phyloP scores from a whole-genome alignment of 2,113 vertebrate genomes.

The Pampusana beccarii region DNA sequence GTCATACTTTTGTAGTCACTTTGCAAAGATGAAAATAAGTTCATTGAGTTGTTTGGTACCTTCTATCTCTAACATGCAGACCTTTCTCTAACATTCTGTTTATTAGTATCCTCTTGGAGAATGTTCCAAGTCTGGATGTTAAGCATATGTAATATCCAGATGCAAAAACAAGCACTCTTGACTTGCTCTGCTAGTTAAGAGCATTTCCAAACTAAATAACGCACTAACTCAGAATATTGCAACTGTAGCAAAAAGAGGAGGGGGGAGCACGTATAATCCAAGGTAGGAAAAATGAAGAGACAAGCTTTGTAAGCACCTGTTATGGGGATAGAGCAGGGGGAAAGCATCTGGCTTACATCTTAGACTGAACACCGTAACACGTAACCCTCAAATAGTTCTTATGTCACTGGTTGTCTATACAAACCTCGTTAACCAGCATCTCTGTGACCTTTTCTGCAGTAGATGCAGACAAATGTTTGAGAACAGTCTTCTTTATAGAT shows the following conservation, averaged over 20 bases:
- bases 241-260: background rate
- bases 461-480: slow-evolving; percentile 46
- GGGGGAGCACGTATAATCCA: fast-evolving
- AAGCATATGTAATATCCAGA: slow-evolving; percentile 2
- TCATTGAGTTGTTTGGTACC: background rate
- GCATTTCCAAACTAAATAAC: slow-evolving; percentile 51
- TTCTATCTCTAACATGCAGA: background rate
- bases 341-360: background rate
- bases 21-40: background rate
- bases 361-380: background rate
- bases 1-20: background rate
- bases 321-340: background rate
- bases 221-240: slow-evolving; percentile 23
- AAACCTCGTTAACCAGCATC: slow-evolving; percentile 39
- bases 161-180: slow-evolving; percentile 33
- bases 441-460: slow-evolving; percentile 51
- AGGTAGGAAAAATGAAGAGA: background rate
- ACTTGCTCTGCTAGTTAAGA: background rate
- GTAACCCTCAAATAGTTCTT: slow-evolving; percentile 14
- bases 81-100: background rate
- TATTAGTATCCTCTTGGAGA: background rate
- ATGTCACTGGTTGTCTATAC: slow-evolving; percentile 16
- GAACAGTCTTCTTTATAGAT: slow-evolving; percentile 57
- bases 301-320: background rate
- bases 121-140: slow-evolving; percentile 21